Evolutionary conservation across 1,140 invertebrate species (phyloP), one percentile per base, ranked within the genome.

Genomic region (Lethocerus indicus): DNA sequence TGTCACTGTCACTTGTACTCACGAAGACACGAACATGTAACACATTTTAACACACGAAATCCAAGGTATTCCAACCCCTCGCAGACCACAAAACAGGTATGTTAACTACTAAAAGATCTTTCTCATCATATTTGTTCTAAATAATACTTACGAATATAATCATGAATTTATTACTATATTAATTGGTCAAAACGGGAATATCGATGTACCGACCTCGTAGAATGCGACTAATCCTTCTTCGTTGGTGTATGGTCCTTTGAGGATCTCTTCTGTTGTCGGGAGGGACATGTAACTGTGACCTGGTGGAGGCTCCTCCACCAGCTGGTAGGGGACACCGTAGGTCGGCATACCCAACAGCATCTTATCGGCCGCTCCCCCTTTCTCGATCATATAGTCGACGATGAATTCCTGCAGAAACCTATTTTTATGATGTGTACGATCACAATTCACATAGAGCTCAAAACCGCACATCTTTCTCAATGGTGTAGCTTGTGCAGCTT

Each of bases 191-290:
- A n/a, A n/a, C n/a, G n/a, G n/a, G n/a, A n/a, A n/a, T n/a, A n/a
- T n/a, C n/a, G n/a, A n/a, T 7, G 16, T 16, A 39, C n/a, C 4
- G n/a, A 81, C 79, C 69, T 91, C 87, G 64, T 90, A 89, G 59
- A 88, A 93, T 16, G 86, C 83, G 62, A 90, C 74, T 54, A 87
- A 87, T 1, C 88, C 88, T 56, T 75, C 71, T 63, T 89, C 80
- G 9, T 69, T 67, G 0, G 84, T 90, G 53, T 72, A 85, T 1
- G 79, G 78, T 2, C 87, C 87, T 49, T 70, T 66, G 59, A 83
- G 79, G 1, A 81, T 81, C 2, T 63, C 63, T 2, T 66, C 68
- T n/a, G n/a, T n/a, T 1, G 71, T 70, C 1, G 59, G 36, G n/a
- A n/a, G n/a, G n/a, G n/a, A n/a, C n/a, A n/a, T n/a, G 21, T 39